A percentile compares a stretch with the other conserved stretches of the same genome.
Conservation (phyloP, 2,113 vertebrate genomes). For the Turnix velox region DNA sequence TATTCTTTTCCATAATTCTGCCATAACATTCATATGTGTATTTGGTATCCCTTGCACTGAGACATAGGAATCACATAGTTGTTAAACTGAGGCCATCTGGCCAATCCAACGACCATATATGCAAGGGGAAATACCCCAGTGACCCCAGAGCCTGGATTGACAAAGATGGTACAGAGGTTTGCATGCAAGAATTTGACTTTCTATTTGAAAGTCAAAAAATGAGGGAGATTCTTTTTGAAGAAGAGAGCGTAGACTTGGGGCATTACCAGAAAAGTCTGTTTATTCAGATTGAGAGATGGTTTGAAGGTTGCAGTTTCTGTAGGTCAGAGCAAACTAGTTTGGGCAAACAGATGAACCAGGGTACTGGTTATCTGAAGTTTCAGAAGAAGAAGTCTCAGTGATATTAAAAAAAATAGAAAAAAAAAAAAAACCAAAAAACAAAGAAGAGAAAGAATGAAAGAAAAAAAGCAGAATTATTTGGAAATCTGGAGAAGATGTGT, state of each 20-base stretch:
- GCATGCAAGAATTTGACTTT: background rate
- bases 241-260: background rate
- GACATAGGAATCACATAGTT: background rate
- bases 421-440: background rate
- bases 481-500: background rate
- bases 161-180: background rate
- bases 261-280: background rate
- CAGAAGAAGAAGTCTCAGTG: background rate
- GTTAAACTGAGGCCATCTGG: background rate
- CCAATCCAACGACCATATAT: too few species aligned
- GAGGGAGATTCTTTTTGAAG: background rate
- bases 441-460: background rate
- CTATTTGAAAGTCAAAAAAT: background rate
- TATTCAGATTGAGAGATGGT: background rate
- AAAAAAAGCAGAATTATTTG: rapidly evolving
- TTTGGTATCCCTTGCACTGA: background rate
- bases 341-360: background rate
- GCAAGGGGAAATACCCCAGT: background rate
- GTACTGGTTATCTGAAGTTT: background rate
- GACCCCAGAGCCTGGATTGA: too few species aligned
- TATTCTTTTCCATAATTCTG: background rate
- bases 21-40: background rate
- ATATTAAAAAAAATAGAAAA: too few species aligned
- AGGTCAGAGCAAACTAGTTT: background rate
- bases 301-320: background rate